A percentile compares a stretch with the other conserved stretches of the same genome.
Evolutionary conservation across 1,140 invertebrate genomes (phyloP).

Genomic region (Cotesia typhae): DNA sequence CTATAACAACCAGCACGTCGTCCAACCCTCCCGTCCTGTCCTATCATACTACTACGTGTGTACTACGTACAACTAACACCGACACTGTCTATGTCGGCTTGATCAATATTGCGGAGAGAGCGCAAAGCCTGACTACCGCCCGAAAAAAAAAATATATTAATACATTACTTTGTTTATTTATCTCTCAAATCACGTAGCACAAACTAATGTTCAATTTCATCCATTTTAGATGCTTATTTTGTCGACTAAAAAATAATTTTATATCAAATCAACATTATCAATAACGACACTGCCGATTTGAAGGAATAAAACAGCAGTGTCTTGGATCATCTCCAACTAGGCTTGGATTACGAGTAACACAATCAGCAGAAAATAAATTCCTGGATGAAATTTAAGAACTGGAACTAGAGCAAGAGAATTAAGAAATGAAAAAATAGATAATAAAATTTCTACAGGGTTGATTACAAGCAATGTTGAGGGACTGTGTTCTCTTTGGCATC

Average conservation of each 20-base stretch:
- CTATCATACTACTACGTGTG: constrained; percentile 18
- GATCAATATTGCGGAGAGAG: constrained; percentile 50
- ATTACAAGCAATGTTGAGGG: no score
- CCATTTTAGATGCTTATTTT: no score
- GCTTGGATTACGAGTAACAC: no score
- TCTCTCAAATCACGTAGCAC: neutral
- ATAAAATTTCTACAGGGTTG: neutral
- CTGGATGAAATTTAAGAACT: no score
- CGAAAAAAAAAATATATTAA: neutral
- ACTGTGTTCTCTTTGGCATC: neutral
- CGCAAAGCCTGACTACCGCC: constrained; percentile 15
- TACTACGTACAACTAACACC: no score
- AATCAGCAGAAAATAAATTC: no score
- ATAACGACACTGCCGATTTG: no score
- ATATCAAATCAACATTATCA: no score
- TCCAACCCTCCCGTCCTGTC: constrained; percentile 33
- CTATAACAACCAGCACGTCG: constrained; percentile 25
- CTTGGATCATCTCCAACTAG: no score
- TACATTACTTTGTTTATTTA: neutral
- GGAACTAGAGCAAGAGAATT: neutral
- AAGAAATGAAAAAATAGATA: neutral
- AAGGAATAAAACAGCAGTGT: no score
- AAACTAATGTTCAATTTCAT: no score
- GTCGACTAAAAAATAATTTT: no score
- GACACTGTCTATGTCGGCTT: constrained; percentile 41